Evolutionary conservation across 1,140 invertebrate species (phyloP).

Genomic region (Leptinotarsa lineolata): DNA sequence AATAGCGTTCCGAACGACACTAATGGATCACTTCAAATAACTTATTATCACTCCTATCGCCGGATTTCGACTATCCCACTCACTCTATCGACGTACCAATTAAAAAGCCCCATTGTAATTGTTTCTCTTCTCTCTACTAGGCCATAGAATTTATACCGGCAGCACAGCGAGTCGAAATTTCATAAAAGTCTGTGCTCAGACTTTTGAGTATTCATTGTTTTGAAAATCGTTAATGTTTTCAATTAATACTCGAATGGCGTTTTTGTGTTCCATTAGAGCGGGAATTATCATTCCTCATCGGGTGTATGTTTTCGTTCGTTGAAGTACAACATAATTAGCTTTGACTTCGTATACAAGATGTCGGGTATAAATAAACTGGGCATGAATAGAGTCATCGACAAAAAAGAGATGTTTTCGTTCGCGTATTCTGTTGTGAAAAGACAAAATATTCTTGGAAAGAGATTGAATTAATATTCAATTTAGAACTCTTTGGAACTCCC

Average conservation of each 20-base stretch:
- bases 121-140: neutral
- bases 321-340: neutral
- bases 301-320: neutral
- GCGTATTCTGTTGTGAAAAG: too few species aligned
- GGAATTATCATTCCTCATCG: neutral
- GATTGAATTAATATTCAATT: too few species aligned
- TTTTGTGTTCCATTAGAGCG: constrained; percentile 1
- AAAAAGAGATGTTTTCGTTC: too few species aligned
- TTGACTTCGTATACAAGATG: neutral
- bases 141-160: neutral
- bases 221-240: constrained; percentile 17
- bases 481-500: too few species aligned
- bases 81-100: constrained; percentile 27
- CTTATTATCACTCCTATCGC: constrained; percentile 39
- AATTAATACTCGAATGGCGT: constrained; percentile 19
- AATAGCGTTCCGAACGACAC: constrained; percentile 37
- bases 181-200: constrained; percentile 2
- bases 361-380: too few species aligned
- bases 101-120: constrained; percentile 28
- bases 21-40: constrained; percentile 42
- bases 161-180: neutral
- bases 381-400: too few species aligned
- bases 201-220: neutral
- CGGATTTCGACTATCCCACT: constrained; percentile 34
- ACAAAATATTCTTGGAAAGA: too few species aligned